Evolutionary conservation across 2,888 invertebrate genomes (phyloP).

Genomic region (Elysia crispata): DNA sequence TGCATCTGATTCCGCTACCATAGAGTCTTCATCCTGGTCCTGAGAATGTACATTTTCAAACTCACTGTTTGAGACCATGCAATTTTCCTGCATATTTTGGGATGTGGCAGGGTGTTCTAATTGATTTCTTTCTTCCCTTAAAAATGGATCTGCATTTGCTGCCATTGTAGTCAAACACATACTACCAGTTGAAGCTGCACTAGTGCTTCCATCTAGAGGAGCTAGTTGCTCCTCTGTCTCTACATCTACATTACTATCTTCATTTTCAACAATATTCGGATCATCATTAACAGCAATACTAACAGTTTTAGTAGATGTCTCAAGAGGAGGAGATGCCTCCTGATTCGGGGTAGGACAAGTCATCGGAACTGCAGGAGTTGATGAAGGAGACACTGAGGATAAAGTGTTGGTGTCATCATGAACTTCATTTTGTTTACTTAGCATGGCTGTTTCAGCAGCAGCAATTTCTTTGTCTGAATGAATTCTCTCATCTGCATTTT

Average conservation of each 20-base stretch:
- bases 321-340: conserved; percentile 31
- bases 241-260: conserved; percentile 47
- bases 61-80: no score
- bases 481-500: conserved; percentile 24
- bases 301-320: conserved; percentile 5
- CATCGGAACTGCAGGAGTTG: no score
- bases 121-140: neutral
- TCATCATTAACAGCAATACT: no score
- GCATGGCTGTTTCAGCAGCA: neutral
- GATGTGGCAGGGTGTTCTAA: no score
- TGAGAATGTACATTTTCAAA: no score
- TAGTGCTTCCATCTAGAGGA: conserved; percentile 30
- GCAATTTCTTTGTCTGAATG: conserved; percentile 13
- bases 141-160: neutral
- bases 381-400: neutral
- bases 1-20: conserved; percentile 24
- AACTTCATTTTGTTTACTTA: no score
- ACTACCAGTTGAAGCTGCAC: conserved; percentile 10
- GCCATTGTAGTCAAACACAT: no score
- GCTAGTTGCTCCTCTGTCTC: conserved; percentile 39
- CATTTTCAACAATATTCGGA: conserved; percentile 43
- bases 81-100: no score
- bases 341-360: neutral
- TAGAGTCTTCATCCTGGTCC: conserved; percentile 34
- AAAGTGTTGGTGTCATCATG: neutral